Evolutionary conservation across 30 jellyfish, hydroid and myxozoan genomes (phyloP).

Genomic region (Cassiopea andromeda): DNA sequence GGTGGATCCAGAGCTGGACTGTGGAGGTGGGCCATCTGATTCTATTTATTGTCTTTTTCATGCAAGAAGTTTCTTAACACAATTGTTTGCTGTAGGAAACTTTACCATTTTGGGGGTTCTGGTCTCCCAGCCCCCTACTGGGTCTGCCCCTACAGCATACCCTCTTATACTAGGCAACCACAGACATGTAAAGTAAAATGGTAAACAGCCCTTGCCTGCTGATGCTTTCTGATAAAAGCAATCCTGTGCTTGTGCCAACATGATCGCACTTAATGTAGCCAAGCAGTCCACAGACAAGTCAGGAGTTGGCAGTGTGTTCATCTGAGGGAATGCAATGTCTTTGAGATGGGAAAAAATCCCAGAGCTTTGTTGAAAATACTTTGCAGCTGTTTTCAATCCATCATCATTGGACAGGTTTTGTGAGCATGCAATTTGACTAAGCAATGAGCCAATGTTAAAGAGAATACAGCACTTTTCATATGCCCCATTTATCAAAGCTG

Average conservation of each 20-base stretch:
- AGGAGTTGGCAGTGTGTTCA: slow-evolving; percentile 91
- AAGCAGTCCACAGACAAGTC: slow-evolving; percentile 92
- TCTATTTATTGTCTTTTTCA: too few species aligned
- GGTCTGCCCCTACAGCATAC: too few species aligned
- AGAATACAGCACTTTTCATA: slow-evolving; percentile 93
- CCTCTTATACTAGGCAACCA: too few species aligned
- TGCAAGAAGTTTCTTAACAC: too few species aligned
- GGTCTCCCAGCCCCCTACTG: too few species aligned
- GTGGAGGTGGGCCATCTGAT: too few species aligned
- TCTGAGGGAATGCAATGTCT: slow-evolving; percentile 89
- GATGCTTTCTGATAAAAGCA: slow-evolving; percentile 93
- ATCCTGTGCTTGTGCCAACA: slow-evolving; percentile 99
- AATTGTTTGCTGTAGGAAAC: too few species aligned
- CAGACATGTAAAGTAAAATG: background rate
- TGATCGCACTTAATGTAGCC: slow-evolving; percentile 82
- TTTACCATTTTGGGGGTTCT: too few species aligned
- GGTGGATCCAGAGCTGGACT: too few species aligned
- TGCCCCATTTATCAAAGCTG: slow-evolving; percentile 93
- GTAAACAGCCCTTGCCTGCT: slow-evolving; percentile 64
- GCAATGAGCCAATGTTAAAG: slow-evolving; percentile 86
- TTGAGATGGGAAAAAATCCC: slow-evolving; percentile 88
- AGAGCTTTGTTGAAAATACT: slow-evolving; percentile 92
- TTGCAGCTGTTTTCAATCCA: slow-evolving; percentile 96
- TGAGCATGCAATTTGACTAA: slow-evolving; percentile 82
- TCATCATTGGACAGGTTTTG: slow-evolving; percentile 88